Conservation (phyloP, 2,888 invertebrate species). For the Tipula vernalis region DNA sequence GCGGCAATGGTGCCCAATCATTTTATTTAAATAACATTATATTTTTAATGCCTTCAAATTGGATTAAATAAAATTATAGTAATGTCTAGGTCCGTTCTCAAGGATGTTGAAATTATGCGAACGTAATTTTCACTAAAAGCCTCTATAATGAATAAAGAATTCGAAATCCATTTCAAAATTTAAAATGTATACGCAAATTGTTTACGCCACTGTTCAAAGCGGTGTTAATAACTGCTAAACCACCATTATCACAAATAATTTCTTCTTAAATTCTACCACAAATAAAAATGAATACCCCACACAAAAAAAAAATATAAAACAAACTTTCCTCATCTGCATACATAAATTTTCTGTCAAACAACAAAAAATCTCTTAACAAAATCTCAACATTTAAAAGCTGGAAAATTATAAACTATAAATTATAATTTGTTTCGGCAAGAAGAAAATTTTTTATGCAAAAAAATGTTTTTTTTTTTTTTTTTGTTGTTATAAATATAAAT, state of each 20-base stretch:
- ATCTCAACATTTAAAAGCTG: not conserved
- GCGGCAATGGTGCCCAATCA: not conserved
- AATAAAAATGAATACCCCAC: not conserved
- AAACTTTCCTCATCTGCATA: not conserved
- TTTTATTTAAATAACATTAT: not conserved
- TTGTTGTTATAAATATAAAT: not conserved
- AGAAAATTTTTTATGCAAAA: not conserved
- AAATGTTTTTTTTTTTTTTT: not conserved
- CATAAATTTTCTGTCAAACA: not conserved
- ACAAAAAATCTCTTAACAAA: not conserved
- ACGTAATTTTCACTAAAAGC: too few species aligned
- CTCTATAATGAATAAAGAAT: too few species aligned
- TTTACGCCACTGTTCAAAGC: too few species aligned
- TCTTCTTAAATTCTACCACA: not conserved
- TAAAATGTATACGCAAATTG: too few species aligned
- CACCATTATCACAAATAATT: too few species aligned
- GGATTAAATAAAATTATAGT: too few species aligned
- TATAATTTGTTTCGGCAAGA: not conserved
- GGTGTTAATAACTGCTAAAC: too few species aligned
- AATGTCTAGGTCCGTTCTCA: too few species aligned
- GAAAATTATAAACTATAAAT: not conserved
- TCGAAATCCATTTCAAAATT: too few species aligned
- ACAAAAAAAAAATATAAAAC: not conserved
- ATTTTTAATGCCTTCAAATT: not conserved
- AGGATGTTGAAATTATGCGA: too few species aligned